These are phyloP conservation scores for Portevinia maculata DNA, from an alignment of 2,888 invertebrate species.

Conservation along the genomic window DNA sequence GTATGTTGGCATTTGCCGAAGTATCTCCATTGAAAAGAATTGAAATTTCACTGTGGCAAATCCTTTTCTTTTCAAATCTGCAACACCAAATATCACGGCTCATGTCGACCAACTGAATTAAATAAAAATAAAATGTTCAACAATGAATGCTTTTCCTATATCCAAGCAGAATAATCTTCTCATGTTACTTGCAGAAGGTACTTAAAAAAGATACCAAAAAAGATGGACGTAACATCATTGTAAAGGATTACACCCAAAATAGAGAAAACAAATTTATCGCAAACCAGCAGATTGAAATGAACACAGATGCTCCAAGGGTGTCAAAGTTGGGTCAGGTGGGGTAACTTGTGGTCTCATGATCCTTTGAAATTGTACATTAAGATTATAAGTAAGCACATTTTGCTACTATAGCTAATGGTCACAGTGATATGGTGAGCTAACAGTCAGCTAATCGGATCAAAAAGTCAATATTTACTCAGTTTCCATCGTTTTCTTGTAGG, in stretches of 20 bases:
- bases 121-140: slow-evolving; percentile 31
- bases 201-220: slow-evolving; percentile 4
- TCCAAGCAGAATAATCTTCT: slow-evolving; percentile 25
- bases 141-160: slow-evolving; percentile 12
- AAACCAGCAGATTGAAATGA: neutral
- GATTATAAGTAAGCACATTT: slow-evolving; percentile 63
- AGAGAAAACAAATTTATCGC: slow-evolving; percentile 47
- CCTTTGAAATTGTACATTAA: slow-evolving; percentile 41
- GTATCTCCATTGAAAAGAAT: too few species aligned
- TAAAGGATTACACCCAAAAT: slow-evolving; percentile 50
- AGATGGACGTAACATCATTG: slow-evolving; percentile 44
- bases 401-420: slow-evolving; percentile 32
- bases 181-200: slow-evolving; percentile 41
- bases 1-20: too few species aligned
- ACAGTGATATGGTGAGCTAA: slow-evolving; percentile 41
- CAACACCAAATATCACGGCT: neutral
- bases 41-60: too few species aligned
- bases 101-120: neutral
- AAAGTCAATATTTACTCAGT: slow-evolving; percentile 70
- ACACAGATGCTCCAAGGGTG: slow-evolving; percentile 22
- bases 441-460: slow-evolving; percentile 66
- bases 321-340: slow-evolving; percentile 15
- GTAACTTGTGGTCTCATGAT: slow-evolving; percentile 5
- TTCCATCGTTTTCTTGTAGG: slow-evolving; percentile 38
- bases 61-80: neutral